Evolutionary conservation across 1,140 invertebrate species (phyloP).

Genomic region (Zaprionus lachaisei): DNA sequence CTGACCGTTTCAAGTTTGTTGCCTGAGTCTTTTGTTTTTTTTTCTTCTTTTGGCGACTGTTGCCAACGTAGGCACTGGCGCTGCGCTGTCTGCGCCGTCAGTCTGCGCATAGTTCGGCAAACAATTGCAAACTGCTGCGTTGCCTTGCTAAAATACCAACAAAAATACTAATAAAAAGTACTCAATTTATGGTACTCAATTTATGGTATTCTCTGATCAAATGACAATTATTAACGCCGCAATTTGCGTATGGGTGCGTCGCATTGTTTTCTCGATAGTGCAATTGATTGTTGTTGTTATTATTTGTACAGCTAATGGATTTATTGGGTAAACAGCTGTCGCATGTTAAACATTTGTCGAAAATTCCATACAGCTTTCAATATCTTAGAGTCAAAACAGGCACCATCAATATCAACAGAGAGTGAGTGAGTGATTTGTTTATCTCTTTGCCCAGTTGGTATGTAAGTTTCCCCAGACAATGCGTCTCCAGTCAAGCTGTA

Average conservation of each 20-base stretch:
- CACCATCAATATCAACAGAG: constrained; percentile 17
- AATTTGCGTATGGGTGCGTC: constrained; percentile 57
- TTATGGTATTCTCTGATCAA: constrained; percentile 14
- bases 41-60: constrained; percentile 40
- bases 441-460: constrained; percentile 34
- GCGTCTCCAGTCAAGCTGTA: constrained; percentile 37
- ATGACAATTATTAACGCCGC: constrained; percentile 65
- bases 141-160: neutral
- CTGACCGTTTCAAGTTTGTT: constrained; percentile 65
- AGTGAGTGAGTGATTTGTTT: constrained; percentile 26
- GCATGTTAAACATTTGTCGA: constrained; percentile 77
- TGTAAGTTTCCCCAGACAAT: constrained; percentile 47
- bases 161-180: neutral
- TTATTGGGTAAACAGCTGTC: constrained; percentile 80
- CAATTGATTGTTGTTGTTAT: constrained; percentile 28
- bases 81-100: constrained; percentile 65
- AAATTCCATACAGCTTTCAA: constrained; percentile 70
- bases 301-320: constrained; percentile 79
- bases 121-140: constrained; percentile 19
- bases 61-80: constrained; percentile 68
- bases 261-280: constrained; percentile 62
- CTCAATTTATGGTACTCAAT: neutral
- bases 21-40: constrained; percentile 72
- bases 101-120: constrained; percentile 20
- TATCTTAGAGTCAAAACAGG: neutral